phyloP scores from a whole-genome alignment of 2,113 vertebrate species.

The Phalacrocorax pelagicus region DNA sequence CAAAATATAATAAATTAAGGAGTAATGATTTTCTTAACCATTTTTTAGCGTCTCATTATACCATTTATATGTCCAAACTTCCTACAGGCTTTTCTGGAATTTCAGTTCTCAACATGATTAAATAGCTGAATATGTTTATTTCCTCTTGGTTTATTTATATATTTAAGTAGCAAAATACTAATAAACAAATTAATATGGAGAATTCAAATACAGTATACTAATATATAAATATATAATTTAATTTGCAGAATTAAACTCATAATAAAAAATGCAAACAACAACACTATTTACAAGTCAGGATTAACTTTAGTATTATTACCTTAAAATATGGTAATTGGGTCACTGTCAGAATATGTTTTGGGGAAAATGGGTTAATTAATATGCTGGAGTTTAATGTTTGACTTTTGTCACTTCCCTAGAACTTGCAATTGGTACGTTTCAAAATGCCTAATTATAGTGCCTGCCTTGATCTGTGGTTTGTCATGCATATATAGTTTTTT shows the following conservation, averaged over 20 bases:
- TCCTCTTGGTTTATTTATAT: not conserved
- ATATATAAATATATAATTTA: not conserved
- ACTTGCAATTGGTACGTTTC: conserved; percentile 5
- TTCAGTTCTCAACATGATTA: not conserved
- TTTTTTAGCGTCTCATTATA: not conserved
- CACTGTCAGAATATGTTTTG: not conserved
- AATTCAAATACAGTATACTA: not conserved
- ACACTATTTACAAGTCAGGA: not conserved
- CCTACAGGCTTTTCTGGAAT: not conserved
- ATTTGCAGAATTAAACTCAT: not conserved
- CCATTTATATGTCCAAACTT: not conserved
- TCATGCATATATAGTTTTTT: not conserved
- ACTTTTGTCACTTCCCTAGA: conserved; percentile 4
- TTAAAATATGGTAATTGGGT: conserved; percentile 4
- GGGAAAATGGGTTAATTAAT: not conserved
- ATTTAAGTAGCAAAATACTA: not conserved
- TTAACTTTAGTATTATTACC: conserved; percentile 2
- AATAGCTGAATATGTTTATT: not conserved
- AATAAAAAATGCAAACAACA: conserved; percentile 38
- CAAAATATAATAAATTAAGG: not conserved
- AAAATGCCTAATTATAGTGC: not conserved
- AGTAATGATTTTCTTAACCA: not conserved
- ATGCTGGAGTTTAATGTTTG: not conserved
- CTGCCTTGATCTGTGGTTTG: not conserved
- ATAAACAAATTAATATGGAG: not conserved